Base-by-base conservation (phyloP, 2,113 vertebrate genomes). In the Hystrix brachyura region DNA sequence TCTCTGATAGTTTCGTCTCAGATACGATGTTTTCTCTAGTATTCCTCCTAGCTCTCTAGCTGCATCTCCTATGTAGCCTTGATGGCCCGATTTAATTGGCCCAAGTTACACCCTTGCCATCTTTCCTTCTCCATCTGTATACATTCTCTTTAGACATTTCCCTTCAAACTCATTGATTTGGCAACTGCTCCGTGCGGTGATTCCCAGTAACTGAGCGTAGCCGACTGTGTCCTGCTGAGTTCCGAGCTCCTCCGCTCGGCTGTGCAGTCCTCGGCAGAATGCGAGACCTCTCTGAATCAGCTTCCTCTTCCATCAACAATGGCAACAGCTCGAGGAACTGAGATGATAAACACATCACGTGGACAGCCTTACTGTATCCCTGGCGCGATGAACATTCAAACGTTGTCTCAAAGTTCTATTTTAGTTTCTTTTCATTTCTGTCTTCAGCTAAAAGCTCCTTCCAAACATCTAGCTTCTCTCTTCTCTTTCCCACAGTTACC, bases 391-490 rank as follows among this genome's bases (percentile, higher is more conserved):
- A 48, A 17, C 60, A 48, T 29, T 81, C 38, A 76, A 87, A 55
- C 0, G 15, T 14, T 67, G 1, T 59, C 65, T 79, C n/a, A 80
- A 65, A 19, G 18, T 46, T 95, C 0, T 34, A 57, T 81, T 92
- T 96, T 53, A 79, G 48, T 76, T 59, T 94, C 14, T 87, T 90
- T 93, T 23, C 29, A 65, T 78, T 25, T 86, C 27, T 53, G 57
- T 86, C 27, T 94, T 72, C 69, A 81, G 34, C 29, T 92, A 67
- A 90, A 92, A 79, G 5, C 0, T 32, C 43, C 19, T 80, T 89
- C 32, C 59, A 51, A 90, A 93, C 69, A 74, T 0, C 15, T 74
- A 91, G 48, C 2, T 89, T 43, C 51, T 84, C 32, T 67, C 55
- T 43, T 87, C 9, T 57, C 9, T 90, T 91, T 92, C 69, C 83